Base-by-base conservation (phyloP, 2,888 invertebrate species). In the Lasioglossum villosulum region DNA sequence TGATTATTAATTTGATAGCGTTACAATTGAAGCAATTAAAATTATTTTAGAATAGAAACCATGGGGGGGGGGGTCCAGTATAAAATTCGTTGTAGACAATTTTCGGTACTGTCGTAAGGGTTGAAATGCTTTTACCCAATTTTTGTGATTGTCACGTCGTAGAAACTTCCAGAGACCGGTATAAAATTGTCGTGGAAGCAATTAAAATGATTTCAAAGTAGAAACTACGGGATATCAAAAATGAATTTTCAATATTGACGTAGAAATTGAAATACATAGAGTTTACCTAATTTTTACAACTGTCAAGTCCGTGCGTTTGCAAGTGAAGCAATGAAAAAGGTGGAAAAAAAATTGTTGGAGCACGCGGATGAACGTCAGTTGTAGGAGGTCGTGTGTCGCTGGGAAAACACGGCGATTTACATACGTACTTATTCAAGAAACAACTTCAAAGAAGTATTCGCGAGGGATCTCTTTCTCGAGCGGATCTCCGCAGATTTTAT, bases 391-490 rank as follows among this genome's bases (percentile, higher is more conserved):
- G 30, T 19, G 27, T 19, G 16, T 66, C 66, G 19, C 5, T 8
- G 6, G 16, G 34, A 34, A 30, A 66, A 34, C 16, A 66, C 19
- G 19, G 2, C 66, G 59, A 27, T 27, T 59, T 59, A 12, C 59
- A 59, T 27, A 8, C 19, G 19, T 30, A 27, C 45, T 66, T 68
- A 68, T 74, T 78, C 82, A 23, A 37, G 56, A 4, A 68, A 23
- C n/a, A 48, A 30, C 72, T 66, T 63, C 42, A 19, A 78, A 78
- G 48, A 70, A 63, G 48, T 30, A 39, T 78, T 63, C 37, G 45
- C 59, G 14, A 12, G 37, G 45, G 71, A 77, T 81, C 71, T 77
- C 77, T 77, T 81, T 48, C 71, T 71, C 30, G 45, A 48, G 48
- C 23, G 23, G 37, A 23, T 34, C 48, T 59, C 77, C 59, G 27